These are phyloP conservation scores for Marmota flaviventris DNA, from an alignment of 2,113 vertebrate species.

Conservation along the genomic window DNA sequence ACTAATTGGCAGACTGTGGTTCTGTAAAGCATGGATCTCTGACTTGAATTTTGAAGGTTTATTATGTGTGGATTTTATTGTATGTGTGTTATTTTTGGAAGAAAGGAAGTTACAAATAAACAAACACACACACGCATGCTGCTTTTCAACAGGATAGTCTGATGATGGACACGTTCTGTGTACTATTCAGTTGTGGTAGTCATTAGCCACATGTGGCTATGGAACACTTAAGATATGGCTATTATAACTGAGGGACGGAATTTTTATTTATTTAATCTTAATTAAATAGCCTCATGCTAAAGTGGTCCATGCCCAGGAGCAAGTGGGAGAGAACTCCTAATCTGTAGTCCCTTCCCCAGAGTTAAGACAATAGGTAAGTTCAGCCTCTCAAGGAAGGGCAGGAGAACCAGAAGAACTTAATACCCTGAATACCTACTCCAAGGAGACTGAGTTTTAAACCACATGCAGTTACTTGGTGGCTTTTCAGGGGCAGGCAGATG, in stretches of 20 bases:
- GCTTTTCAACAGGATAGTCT: neutral
- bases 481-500: neutral
- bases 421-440: neutral
- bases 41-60: neutral
- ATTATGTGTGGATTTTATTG: neutral
- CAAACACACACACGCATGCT: neutral
- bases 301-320: neutral
- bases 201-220: neutral
- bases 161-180: neutral
- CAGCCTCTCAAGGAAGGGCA: neutral
- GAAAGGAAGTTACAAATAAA: neutral
- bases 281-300: neutral
- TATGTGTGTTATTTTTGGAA: slow-evolving; percentile 5
- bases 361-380: neutral
- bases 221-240: neutral
- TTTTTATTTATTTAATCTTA: slow-evolving; percentile 6
- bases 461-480: neutral
- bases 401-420: neutral
- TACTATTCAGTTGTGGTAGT: neutral
- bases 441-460: neutral
- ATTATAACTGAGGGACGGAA: neutral
- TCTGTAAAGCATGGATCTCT: neutral
- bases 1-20: neutral
- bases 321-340: neutral
- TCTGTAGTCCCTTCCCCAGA: neutral